Base-by-base conservation (phyloP, 2,888 invertebrate species). In the Xanthia icteritia region DNA sequence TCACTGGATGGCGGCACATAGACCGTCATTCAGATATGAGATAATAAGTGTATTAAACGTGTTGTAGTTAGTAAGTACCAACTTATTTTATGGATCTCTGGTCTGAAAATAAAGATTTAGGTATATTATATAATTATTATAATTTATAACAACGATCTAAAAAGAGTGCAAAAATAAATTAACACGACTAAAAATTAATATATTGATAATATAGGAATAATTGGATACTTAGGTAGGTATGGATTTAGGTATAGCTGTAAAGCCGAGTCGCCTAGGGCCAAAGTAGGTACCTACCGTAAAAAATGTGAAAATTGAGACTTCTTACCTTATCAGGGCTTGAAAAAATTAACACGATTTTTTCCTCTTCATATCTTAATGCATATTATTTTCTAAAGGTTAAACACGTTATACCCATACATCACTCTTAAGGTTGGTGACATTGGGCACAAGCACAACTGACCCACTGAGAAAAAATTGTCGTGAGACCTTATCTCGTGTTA, bases 351-450 rank as follows among this genome's bases (percentile, higher is more conserved):
- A 51, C 15, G 9, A 9, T 1, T 67, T n/a, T 48, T 23, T 31
- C 6, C n/a, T 67, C 17, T n/a, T 17, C n/a, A 42, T 76, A 58
- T 23, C 60, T 13, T 51, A 20, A 54, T 27, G 51, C 61, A 45
- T 61, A 42, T 23, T 15, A n/a, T 27, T 54, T 6, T 54, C 5
- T 51, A 63, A 54, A 70, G 54, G 36, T 64, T 64, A 63, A 72
- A 36, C 36, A 65, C 23, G 56, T 70, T 42, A 51, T 23, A 15
- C 5, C 27, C 17, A 42, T n/a, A 65, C 23, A 78, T 56, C 48
- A 64, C 48, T n/a, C 0, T n/a, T 78, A 54, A 39, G 42, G 61
- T 56, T 68, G 68, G 51, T 76, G 69, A 60, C 83, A 72, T 75
- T 81, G 73, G 45, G 31, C n/a, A 67, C 23, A 5, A 61, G 31